A percentile compares a stretch with the other conserved stretches of the same genome.
Evolutionary conservation across 37 sponge, comb jelly and placozoan species (phyloP).

Genomic region (Geodia barretti): DNA sequence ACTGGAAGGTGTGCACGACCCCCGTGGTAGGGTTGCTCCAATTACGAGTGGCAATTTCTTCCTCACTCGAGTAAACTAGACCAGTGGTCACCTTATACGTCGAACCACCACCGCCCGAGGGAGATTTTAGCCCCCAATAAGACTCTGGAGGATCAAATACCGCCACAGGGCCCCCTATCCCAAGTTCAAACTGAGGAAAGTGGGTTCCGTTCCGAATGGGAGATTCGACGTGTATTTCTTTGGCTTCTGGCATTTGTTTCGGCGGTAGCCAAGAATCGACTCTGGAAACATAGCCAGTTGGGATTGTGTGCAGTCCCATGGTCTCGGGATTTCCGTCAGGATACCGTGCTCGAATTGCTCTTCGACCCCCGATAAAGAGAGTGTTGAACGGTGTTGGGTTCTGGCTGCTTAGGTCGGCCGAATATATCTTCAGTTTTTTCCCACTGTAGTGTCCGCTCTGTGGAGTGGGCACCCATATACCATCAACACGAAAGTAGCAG

Average conservation of each 20-base stretch:
- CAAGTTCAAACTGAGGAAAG: conserved; percentile 53
- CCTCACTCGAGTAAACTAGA: conserved; percentile 34
- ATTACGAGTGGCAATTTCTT: conserved; percentile 44
- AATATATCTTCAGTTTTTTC: conserved; percentile 25
- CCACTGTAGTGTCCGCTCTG: conserved; percentile 32
- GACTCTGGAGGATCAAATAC: conserved; percentile 66
- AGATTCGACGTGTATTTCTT: conserved; percentile 18
- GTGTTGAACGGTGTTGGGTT: conserved; percentile 28
- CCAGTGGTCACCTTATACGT: conserved; percentile 44
- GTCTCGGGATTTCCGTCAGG: conserved; percentile 80
- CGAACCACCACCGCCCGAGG: conserved; percentile 45
- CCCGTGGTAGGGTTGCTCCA: conserved; percentile 58
- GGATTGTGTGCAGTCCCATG: conserved; percentile 54
- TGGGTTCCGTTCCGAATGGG: conserved; percentile 21
- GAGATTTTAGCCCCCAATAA: conserved; percentile 49
- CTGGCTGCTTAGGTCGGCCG: conserved; percentile 57
- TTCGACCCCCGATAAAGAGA: conserved; percentile 43
- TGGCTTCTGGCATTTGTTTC: conserved; percentile 1
- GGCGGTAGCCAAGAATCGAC: conserved; percentile 28
- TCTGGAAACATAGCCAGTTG: conserved; percentile 49
- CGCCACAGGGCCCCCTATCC: conserved; percentile 50
- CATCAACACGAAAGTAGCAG: conserved; percentile 51
- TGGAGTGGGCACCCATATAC: conserved; percentile 26
- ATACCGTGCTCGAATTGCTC: conserved; percentile 72
- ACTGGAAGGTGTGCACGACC: conserved; percentile 66